phyloP scores from a whole-genome alignment of 2,113 vertebrate genomes.

The Cynopterus brachyotis region DNA sequence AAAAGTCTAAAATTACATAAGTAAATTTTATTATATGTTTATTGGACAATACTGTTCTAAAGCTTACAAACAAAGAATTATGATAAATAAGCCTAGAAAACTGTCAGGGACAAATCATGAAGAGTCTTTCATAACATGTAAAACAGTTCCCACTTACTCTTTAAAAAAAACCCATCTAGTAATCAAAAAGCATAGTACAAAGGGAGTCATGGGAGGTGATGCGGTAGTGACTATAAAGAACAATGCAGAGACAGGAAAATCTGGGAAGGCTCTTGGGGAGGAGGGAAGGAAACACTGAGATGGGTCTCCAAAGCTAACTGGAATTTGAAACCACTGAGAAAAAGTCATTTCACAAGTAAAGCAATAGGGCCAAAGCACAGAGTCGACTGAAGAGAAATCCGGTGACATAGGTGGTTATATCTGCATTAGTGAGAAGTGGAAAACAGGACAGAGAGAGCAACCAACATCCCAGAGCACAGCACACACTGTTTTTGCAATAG shows the following conservation, averaged over 20 bases:
- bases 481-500: not conserved
- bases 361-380: not conserved
- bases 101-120: not conserved
- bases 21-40: not conserved
- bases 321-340: not conserved
- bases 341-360: not conserved
- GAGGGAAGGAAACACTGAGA: not conserved
- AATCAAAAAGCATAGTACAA: not conserved
- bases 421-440: not conserved
- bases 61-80: not conserved
- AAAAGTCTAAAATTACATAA: not conserved
- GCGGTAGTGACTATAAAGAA: not conserved
- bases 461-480: not conserved
- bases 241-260: not conserved
- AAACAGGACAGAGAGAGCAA: not conserved
- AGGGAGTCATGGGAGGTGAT: not conserved
- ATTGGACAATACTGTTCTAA: not conserved
- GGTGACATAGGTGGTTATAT: not conserved
- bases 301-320: not conserved
- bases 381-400: not conserved
- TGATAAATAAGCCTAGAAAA: not conserved
- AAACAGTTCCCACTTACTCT: not conserved
- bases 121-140: not conserved
- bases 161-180: not conserved
- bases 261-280: not conserved